Percentiles rank a stretch among this genome's conserved stretches.
phyloP scores from a whole-genome alignment of 2,888 invertebrate species.

The Drosophila phalerata region DNA sequence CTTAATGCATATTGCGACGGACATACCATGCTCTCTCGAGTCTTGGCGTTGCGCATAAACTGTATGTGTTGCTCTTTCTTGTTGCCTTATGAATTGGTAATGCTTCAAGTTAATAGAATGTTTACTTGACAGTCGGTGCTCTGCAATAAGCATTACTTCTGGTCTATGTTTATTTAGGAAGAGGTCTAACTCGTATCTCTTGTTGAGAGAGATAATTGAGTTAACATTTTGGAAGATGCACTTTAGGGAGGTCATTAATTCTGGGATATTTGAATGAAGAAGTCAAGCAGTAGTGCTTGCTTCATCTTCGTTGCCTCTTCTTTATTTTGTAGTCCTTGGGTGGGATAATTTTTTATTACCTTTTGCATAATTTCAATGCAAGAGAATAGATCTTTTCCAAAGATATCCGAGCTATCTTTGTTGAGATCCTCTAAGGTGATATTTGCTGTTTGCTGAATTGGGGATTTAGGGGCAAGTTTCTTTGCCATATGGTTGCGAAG shows the following conservation, averaged over 20 bases:
- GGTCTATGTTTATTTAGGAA: no score
- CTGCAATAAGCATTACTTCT: no score
- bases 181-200: no score
- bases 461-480: neutral
- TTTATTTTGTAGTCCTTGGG: no score
- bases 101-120: no score
- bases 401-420: neutral
- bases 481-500: neutral
- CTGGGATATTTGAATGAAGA: neutral
- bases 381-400: neutral
- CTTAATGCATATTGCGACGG: constrained; percentile 3
- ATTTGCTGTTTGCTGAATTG: neutral
- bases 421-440: neutral
- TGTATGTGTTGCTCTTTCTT: no score
- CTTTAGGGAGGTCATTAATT: constrained; percentile 1
- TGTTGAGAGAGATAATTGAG: neutral
- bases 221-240: constrained; percentile 19
- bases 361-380: constrained; percentile 7
- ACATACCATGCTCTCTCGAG: neutral
- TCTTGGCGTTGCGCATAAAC: no score
- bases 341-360: neutral
- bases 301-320: neutral
- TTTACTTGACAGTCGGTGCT: no score
- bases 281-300: neutral
- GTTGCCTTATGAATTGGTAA: no score